phyloP scores from a whole-genome alignment of 2,888 invertebrate genomes.

The Dolomedes plantarius region DNA sequence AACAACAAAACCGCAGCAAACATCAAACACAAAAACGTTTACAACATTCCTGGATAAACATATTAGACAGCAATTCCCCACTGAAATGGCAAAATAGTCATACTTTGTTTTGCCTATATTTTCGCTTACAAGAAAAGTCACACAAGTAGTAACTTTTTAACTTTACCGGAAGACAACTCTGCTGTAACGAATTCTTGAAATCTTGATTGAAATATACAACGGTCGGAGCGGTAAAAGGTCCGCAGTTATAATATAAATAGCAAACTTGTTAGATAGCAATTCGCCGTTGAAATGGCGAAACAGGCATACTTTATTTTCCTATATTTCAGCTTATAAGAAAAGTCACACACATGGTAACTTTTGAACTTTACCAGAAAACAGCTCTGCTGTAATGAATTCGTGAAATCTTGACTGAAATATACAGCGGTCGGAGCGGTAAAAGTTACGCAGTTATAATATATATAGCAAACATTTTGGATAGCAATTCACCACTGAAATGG shows the following conservation, averaged over 20 bases:
- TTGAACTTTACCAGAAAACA: conserved; percentile 5
- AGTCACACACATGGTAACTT: not conserved
- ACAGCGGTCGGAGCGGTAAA: not conserved
- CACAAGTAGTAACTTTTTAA: not conserved
- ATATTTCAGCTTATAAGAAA: not conserved
- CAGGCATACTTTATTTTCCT: no score
- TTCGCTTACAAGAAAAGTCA: not conserved
- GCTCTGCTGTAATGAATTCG: not conserved
- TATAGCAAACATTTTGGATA: no score
- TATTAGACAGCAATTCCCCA: no score
- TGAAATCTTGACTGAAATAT: not conserved
- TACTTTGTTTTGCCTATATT: no score
- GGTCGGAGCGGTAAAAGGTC: not conserved
- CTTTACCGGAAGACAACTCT: conserved; percentile 4
- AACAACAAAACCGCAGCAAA: no score
- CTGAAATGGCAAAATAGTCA: no score
- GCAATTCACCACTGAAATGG: no score
- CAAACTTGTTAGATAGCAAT: no score
- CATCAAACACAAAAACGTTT: no score
- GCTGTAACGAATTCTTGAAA: not conserved
- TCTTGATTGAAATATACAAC: not conserved
- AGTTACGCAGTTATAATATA: conserved; percentile 16
- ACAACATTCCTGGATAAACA: no score
- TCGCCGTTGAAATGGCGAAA: no score
- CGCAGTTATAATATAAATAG: conserved; percentile 16